Conservation (phyloP, 2,888 invertebrate genomes). For the Galerucella pusilla region DNA sequence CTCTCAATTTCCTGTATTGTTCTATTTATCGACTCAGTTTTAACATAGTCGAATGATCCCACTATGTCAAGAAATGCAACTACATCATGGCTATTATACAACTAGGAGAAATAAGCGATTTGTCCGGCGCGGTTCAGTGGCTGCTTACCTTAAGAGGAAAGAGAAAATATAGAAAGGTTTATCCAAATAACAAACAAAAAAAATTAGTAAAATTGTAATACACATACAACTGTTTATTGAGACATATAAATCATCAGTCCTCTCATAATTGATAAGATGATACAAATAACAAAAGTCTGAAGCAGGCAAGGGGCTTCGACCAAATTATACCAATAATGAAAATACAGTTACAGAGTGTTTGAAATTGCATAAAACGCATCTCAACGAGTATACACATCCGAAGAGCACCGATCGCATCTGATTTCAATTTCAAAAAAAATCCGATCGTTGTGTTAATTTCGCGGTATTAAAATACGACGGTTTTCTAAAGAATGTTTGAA, state of each 20-base stretch:
- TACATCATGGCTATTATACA: too few species aligned
- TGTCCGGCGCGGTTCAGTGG: too few species aligned
- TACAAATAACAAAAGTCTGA: slow-evolving; percentile 59
- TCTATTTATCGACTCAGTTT: too few species aligned
- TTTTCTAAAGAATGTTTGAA: slow-evolving; percentile 16
- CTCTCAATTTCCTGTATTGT: too few species aligned
- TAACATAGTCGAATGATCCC: too few species aligned
- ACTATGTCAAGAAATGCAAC: too few species aligned
- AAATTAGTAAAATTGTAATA: slow-evolving; percentile 66
- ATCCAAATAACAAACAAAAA: slow-evolving; percentile 37
- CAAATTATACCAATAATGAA: slow-evolving; percentile 50
- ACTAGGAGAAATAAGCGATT: too few species aligned
- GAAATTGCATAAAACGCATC: slow-evolving; percentile 43
- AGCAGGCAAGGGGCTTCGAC: slow-evolving; percentile 49
- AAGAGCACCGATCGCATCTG: slow-evolving; percentile 20
- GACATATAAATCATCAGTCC: slow-evolving; percentile 69
- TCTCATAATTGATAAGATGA: slow-evolving; percentile 59
- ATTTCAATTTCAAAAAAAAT: not conserved
- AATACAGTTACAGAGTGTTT: slow-evolving; percentile 48
- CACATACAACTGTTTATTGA: slow-evolving; percentile 76
- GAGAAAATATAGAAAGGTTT: not conserved
- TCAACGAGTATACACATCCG: slow-evolving; percentile 24
- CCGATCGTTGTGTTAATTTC: slow-evolving; percentile 30
- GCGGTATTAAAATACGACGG: slow-evolving; percentile 19
- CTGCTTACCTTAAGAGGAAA: not conserved